phyloP scores from a whole-genome alignment of 2,113 vertebrate genomes.

The Setophaga kirtlandii region DNA sequence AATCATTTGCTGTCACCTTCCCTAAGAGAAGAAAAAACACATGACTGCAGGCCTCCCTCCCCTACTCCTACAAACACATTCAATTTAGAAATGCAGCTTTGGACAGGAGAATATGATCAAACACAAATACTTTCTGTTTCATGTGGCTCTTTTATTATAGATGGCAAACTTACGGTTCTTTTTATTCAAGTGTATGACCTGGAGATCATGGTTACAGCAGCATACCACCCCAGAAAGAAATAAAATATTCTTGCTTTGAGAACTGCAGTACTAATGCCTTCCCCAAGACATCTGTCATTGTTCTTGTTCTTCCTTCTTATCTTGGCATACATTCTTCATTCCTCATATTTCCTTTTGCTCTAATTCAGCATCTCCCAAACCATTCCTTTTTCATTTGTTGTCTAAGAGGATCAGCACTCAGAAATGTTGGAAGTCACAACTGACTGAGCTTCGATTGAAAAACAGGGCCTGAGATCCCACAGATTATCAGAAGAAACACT shows the following conservation, averaged over 20 bases:
- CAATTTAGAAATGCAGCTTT: background rate
- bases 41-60: background rate
- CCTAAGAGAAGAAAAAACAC: background rate
- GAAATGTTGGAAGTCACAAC: background rate
- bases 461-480: background rate
- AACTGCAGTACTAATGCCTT: background rate
- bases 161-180: background rate
- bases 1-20: background rate
- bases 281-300: background rate
- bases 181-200: background rate
- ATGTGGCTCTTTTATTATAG: background rate
- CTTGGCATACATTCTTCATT: background rate
- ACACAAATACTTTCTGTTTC: background rate
- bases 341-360: background rate
- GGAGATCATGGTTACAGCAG: background rate
- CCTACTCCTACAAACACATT: background rate
- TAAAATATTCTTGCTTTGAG: background rate
- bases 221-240: background rate
- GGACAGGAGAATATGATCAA: background rate
- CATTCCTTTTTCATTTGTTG: background rate
- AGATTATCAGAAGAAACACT: background rate
- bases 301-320: background rate
- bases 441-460: background rate
- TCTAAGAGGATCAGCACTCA: background rate
- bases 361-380: background rate